Conservation (phyloP, 2,888 invertebrate species). For the Cyaniris semiargus region DNA sequence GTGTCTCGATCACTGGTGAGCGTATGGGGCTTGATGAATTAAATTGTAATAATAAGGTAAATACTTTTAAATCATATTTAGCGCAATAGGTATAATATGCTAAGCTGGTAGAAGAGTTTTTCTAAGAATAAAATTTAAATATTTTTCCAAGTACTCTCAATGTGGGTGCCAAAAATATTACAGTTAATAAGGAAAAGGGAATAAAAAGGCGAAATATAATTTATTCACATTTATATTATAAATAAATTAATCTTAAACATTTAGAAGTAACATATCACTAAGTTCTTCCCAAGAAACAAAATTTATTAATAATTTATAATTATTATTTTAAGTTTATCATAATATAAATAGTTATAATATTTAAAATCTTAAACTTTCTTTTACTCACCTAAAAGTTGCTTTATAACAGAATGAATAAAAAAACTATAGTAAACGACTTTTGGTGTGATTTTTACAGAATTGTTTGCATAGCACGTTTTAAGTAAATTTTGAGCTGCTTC, state of each 20-base stretch:
- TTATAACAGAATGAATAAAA: background rate
- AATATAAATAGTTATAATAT: background rate
- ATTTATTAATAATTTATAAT: background rate
- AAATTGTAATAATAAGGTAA: too few relatives aligned
- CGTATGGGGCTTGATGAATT: too few relatives aligned
- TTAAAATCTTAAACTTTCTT: background rate
- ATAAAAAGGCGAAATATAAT: background rate
- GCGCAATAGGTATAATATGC: too few relatives aligned
- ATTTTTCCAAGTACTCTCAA: background rate
- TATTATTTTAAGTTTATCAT: background rate
- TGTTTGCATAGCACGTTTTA: background rate
- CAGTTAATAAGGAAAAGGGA: background rate
- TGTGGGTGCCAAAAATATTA: background rate
- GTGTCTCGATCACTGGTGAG: too few relatives aligned
- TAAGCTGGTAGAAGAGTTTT: too few relatives aligned
- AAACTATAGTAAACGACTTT: background rate
- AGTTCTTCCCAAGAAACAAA: background rate
- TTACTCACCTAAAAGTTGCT: background rate
- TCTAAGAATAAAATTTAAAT: background rate
- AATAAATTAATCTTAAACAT: constrained; percentile 26
- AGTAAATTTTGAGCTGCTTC: background rate
- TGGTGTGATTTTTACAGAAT: background rate
- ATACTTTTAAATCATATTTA: too few relatives aligned
- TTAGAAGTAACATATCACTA: constrained; percentile 11
- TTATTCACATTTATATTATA: constrained; percentile 25